Evolutionary conservation across 2,113 vertebrate genomes (phyloP).

Genomic region (Sclerurus mexicanus): DNA sequence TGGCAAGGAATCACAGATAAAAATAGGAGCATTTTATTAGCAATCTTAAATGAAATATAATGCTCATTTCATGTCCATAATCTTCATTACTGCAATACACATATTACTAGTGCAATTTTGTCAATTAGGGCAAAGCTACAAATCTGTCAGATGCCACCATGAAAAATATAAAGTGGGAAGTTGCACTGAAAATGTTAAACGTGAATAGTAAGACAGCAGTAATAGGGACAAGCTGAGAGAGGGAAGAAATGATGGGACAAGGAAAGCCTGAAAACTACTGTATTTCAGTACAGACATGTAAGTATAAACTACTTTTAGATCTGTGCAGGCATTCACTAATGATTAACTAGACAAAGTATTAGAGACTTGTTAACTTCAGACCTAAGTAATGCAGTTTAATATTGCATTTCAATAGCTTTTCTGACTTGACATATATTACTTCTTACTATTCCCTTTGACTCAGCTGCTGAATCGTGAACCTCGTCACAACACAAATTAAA

Average conservation of each 20-base stretch:
- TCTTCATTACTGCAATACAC: slow-evolving; percentile 36
- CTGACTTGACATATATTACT: not conserved
- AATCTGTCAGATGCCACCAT: slow-evolving; percentile 35
- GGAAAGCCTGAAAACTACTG: not conserved
- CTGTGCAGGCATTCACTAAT: not conserved
- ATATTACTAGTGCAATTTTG: slow-evolving; percentile 18
- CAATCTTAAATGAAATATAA: slow-evolving; percentile 50
- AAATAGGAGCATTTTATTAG: slow-evolving; percentile 50
- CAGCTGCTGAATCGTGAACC: not conserved
- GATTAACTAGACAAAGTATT: not conserved
- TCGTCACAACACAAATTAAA: not conserved
- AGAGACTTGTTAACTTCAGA: not conserved
- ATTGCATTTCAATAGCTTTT: not conserved
- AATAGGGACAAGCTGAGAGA: not conserved
- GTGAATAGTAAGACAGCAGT: not conserved
- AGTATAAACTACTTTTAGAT: slow-evolving; percentile 1
- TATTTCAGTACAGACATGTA: not conserved
- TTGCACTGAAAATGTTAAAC: not conserved
- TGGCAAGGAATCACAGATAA: slow-evolving; percentile 16
- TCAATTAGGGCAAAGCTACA: slow-evolving; percentile 24
- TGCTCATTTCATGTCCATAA: slow-evolving; percentile 45
- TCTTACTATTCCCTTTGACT: not conserved
- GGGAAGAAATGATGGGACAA: not conserved
- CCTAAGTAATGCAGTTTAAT: not conserved
- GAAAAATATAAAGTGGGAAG: slow-evolving; percentile 17